Conservation (phyloP, 2,113 vertebrate genomes). For the Cervus canadensis region DNA sequence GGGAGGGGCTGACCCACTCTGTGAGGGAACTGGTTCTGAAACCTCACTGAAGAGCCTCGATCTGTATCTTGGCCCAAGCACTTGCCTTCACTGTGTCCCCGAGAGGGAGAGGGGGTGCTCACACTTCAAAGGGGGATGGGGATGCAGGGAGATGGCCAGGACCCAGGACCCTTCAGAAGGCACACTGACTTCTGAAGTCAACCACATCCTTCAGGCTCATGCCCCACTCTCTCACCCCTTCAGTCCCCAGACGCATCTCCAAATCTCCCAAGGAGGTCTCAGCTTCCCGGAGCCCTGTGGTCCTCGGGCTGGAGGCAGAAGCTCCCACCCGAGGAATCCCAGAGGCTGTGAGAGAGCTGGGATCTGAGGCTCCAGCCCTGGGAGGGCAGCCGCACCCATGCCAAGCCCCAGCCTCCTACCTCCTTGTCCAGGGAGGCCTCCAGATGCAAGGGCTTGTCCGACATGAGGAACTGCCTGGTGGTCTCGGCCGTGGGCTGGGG, state of each 20-base stretch:
- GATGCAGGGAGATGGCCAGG: not conserved
- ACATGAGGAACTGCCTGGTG: conserved; percentile 97
- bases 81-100: not conserved
- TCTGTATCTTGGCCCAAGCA: not conserved
- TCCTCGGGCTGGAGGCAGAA: not conserved
- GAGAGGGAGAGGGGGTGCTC: not conserved
- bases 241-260: not conserved
- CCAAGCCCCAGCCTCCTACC: conserved; percentile 73
- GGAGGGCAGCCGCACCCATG: too few relatives aligned
- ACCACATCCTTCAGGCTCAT: not conserved
- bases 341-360: not conserved
- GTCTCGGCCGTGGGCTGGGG: conserved; percentile 95
- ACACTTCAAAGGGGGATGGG: not conserved
- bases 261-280: not conserved
- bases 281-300: not conserved
- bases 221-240: not conserved
- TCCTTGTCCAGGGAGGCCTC: conserved; percentile 96
- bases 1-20: not conserved
- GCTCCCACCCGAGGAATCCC: not conserved
- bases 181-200: not conserved
- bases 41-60: not conserved
- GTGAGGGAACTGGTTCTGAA: not conserved
- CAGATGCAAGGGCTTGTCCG: conserved; percentile 93
- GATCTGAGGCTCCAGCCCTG: not conserved
- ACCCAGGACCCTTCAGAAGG: not conserved